A percentile compares a stretch with the other conserved stretches of the same genome.
Evolutionary conservation across 2,888 invertebrate species (phyloP).

Genomic region (Phytoseiulus persimilis): DNA sequence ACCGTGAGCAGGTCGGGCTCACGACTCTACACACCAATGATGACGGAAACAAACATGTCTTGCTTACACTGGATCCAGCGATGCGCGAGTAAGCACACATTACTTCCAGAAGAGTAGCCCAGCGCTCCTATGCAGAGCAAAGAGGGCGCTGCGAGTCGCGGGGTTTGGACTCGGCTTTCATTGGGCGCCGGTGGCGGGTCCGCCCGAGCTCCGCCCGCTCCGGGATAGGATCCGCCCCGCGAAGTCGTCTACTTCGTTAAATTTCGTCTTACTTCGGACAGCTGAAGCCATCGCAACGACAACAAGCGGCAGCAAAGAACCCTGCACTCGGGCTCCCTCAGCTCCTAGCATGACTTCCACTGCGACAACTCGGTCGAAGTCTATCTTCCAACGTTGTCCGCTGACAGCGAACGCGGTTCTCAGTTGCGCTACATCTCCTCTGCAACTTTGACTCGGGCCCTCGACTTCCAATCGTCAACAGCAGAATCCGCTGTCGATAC

Average conservation of each 20-base stretch:
- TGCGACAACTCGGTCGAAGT: neutral
- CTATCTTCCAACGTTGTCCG: neutral
- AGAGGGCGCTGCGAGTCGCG: constrained; percentile 15
- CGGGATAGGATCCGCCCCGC: neutral
- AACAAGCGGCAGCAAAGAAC: neutral
- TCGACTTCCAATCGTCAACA: neutral
- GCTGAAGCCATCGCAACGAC: constrained; percentile 5
- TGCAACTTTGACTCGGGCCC: neutral
- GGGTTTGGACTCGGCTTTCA: neutral
- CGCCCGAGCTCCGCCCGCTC: neutral
- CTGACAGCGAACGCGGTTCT: neutral
- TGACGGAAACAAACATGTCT: constrained; percentile 38
- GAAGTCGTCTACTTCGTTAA: neutral
- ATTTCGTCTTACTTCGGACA: neutral
- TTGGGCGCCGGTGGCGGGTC: neutral
- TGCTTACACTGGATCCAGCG: constrained; percentile 38
- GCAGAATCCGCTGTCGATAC: neutral
- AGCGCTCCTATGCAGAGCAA: constrained; percentile 19
- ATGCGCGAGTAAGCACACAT: constrained; percentile 39
- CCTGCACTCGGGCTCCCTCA: neutral
- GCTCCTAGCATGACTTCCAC: neutral
- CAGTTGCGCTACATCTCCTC: neutral
- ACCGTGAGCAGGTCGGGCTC: neutral
- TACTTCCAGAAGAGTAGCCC: constrained; percentile 39
- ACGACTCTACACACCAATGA: constrained; percentile 5